Conservation (phyloP, 2,113 vertebrate species). For the Burhinus bistriatus region DNA sequence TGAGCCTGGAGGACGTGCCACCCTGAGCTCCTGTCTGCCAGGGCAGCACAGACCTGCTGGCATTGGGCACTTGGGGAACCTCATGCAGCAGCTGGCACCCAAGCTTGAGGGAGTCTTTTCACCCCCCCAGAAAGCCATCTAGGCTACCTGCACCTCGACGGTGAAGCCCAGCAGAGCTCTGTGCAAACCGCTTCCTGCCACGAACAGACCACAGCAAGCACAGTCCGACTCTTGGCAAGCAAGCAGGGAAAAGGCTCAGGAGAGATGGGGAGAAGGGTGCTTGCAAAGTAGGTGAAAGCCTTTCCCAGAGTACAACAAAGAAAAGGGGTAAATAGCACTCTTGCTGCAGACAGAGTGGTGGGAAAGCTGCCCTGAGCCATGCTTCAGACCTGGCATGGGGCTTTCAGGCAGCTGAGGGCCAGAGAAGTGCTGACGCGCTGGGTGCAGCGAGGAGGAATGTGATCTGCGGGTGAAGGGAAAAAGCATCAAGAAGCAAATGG, state of each 20-base stretch:
- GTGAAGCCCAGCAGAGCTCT: neutral
- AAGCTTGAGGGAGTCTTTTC: neutral
- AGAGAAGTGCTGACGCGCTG: neutral
- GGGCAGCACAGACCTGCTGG: neutral
- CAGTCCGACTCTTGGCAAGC: rapidly evolving
- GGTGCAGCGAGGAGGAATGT: neutral
- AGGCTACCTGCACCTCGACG: neutral
- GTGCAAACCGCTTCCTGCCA: neutral
- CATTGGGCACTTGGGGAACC: neutral
- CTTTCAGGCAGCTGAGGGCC: neutral
- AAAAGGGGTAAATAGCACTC: neutral
- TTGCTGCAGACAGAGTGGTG: neutral
- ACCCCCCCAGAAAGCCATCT: neutral
- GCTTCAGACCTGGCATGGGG: neutral
- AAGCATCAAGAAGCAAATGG: neutral
- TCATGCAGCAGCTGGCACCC: neutral
- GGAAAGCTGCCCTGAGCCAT: neutral
- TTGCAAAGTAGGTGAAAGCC: neutral
- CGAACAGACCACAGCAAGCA: neutral
- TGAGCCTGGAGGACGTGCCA: neutral
- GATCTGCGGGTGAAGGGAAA: neutral
- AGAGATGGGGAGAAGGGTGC: neutral
- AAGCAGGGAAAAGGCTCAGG: neutral
- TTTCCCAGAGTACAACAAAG: neutral
- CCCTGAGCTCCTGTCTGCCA: neutral